Evolutionary conservation across 2,797 vertebrate species (phyloP).

Genomic region (Carcharodon carcharias): DNA sequence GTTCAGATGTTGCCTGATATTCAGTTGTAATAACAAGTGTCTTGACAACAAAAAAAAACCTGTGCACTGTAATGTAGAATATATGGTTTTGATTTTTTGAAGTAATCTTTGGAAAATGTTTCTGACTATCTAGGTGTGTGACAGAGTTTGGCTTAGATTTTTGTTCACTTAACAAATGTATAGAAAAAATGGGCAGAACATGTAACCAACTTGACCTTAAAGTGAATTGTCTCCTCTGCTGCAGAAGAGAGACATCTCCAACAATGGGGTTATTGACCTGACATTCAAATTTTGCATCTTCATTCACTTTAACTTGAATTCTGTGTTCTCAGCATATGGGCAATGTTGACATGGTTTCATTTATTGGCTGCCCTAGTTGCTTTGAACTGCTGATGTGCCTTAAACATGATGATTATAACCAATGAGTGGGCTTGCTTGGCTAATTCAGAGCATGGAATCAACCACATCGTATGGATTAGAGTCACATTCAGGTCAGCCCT

Average conservation of each 20-base stretch:
- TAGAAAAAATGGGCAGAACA: neutral
- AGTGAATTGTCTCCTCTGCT: neutral
- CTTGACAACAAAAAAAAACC: neutral
- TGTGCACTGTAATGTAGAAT: neutral
- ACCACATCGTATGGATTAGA: neutral
- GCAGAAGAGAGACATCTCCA: neutral
- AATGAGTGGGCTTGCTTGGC: neutral
- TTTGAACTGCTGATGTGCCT: neutral
- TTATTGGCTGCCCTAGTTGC: neutral
- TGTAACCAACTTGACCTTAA: constrained; percentile 2
- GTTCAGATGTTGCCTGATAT: neutral
- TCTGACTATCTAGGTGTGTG: neutral
- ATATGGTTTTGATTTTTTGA: neutral
- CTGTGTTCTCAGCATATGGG: neutral
- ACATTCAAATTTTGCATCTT: neutral
- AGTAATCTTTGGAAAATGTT: neutral
- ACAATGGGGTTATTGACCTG: neutral
- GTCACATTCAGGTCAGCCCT: neutral
- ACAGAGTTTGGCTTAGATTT: neutral
- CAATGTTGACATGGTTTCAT: neutral
- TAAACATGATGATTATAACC: neutral
- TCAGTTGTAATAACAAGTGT: neutral
- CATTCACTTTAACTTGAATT: neutral
- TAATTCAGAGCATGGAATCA: neutral
- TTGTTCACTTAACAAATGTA: neutral